Evolutionary conservation across 1,140 invertebrate genomes (phyloP).

Genomic region (Drosophila equinoxialis): DNA sequence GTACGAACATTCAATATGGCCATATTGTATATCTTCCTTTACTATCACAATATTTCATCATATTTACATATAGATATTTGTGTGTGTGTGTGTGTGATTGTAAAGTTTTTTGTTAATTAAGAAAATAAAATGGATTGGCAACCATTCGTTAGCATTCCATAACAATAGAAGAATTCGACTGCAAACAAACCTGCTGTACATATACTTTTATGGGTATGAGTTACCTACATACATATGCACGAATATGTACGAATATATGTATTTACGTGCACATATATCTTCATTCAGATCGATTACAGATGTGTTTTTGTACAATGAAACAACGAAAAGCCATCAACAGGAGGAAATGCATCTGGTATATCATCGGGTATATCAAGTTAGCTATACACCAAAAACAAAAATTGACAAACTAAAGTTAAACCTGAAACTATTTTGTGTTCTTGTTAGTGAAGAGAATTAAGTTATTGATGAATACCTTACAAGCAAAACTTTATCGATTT

Average conservation of each 20-base stretch:
- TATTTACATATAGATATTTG: too few relatives aligned
- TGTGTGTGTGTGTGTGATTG: not conserved
- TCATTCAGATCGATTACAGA: conserved; percentile 13
- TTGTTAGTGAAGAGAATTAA: too few relatives aligned
- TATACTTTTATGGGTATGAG: not conserved
- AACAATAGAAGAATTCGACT: conserved; percentile 2
- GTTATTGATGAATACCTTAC: too few relatives aligned
- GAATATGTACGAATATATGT: not conserved
- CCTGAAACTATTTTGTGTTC: too few relatives aligned
- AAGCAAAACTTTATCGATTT: too few relatives aligned
- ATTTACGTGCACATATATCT: not conserved
- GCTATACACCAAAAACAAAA: not conserved
- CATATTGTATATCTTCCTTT: too few relatives aligned
- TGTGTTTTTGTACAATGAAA: conserved; percentile 28
- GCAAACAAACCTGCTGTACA: not conserved
- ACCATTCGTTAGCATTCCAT: conserved; percentile 2
- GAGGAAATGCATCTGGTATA: not conserved
- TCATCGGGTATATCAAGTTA: not conserved
- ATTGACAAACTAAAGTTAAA: too few relatives aligned
- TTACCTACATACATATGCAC: not conserved
- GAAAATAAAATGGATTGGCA: not conserved
- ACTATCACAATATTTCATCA: too few relatives aligned
- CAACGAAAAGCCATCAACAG: not conserved
- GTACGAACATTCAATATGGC: too few relatives aligned
- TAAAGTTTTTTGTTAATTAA: not conserved